A percentile compares a stretch with the other conserved stretches of the same genome.
Conservation (phyloP, 2,888 invertebrate species). For the Myopa tessellatipennis region DNA sequence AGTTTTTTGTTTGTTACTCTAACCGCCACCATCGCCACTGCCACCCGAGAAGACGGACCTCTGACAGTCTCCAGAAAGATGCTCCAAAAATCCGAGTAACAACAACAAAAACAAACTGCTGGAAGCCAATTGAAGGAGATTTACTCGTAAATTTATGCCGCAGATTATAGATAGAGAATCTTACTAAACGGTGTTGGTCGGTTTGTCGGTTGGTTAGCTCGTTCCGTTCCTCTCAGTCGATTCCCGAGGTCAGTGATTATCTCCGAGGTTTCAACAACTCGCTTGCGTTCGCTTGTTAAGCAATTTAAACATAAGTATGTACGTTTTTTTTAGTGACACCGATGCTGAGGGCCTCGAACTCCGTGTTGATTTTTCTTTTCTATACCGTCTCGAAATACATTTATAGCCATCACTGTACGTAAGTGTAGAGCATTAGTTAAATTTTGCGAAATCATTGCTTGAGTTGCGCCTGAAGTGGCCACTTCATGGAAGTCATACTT, state of each 20-base stretch:
- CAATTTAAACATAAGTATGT: neutral
- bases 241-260: constrained; percentile 9
- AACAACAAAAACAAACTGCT: neutral
- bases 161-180: constrained; percentile 4
- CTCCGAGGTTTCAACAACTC: neutral
- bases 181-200: neutral
- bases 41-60: neutral
- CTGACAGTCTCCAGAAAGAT: neutral
- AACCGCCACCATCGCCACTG: neutral
- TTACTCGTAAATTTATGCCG: neutral
- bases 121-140: constrained; percentile 4
- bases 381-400: neutral
- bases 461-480: constrained; percentile 18
- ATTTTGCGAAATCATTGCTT: constrained; percentile 17
- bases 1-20: constrained; percentile 1
- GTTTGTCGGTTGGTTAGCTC: neutral
- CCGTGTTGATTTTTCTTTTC: neutral
- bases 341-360: neutral
- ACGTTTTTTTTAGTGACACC: neutral
- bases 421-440: neutral
- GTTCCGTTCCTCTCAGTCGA: neutral
- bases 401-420: constrained; percentile 7
- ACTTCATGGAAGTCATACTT: constrained; percentile 18
- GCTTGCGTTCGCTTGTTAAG: neutral
- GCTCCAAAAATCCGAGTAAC: neutral